A percentile compares a stretch with the other conserved stretches of the same genome.
Conservation (phyloP, 2,888 invertebrate genomes). For the Nemotelus nigrinus region DNA sequence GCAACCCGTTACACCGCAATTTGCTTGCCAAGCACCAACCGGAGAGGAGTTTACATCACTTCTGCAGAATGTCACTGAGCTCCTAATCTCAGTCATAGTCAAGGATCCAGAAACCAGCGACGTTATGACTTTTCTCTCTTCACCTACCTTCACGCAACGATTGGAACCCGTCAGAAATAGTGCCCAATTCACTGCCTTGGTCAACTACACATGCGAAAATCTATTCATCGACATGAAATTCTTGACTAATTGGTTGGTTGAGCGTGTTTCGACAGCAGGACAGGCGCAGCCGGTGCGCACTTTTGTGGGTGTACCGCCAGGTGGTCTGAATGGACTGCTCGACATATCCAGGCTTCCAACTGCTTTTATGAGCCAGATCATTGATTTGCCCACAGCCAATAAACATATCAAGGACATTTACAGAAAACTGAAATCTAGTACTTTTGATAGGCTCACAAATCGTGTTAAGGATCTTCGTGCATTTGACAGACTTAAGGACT, state of each 20-base stretch:
- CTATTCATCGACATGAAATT: conserved; percentile 9
- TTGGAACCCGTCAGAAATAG: not conserved
- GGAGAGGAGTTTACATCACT: not conserved
- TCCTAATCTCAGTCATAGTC: not conserved
- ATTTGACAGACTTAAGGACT: not conserved
- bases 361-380: not conserved
- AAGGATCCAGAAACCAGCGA: not conserved
- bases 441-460: not conserved
- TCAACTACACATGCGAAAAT: not conserved
- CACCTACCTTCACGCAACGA: not conserved
- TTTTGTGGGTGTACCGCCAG: not conserved
- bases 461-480: not conserved
- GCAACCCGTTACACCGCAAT: not conserved
- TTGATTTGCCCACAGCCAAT: not conserved
- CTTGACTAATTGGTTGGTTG: conserved; percentile 6
- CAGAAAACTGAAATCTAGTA: not conserved
- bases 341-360: not conserved
- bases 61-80: conserved; percentile 3
- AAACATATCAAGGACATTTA: not conserved
- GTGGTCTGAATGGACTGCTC: not conserved
- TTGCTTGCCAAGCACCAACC: not conserved
- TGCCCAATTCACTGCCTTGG: not conserved
- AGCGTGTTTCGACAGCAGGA: not conserved
- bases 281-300: not conserved
- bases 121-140: not conserved